phyloP scores from a whole-genome alignment of 2,113 vertebrate genomes.

The Nothocercus julius region DNA sequence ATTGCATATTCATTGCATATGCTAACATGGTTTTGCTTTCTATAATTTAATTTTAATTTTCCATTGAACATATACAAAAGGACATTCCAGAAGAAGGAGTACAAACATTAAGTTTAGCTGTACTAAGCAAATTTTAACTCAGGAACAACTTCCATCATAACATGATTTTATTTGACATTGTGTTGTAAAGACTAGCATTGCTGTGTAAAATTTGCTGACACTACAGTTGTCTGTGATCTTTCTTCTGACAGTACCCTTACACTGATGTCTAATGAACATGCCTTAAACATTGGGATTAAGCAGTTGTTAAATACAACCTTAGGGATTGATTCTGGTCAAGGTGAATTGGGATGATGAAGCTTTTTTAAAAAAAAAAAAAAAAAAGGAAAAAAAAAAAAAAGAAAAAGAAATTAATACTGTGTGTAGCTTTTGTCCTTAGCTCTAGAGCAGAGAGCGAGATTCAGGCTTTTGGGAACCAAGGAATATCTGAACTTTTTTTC shows the following conservation, averaged over 20 bases:
- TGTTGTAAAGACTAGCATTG: neutral
- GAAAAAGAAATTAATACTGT: neutral
- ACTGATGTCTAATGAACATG: constrained; percentile 44
- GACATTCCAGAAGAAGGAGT: neutral
- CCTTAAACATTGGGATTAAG: constrained; percentile 54
- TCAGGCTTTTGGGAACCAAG: neutral
- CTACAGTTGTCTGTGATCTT: neutral
- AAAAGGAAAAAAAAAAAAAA: neutral
- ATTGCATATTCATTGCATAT: neutral
- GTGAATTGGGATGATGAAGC: neutral
- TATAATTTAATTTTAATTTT: constrained; percentile 10
- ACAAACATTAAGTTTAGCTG: neutral
- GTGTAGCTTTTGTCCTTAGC: neutral
- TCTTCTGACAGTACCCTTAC: constrained; percentile 35
- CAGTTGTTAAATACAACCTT: neutral
- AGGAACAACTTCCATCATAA: constrained; percentile 57
- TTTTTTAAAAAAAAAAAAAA: neutral
- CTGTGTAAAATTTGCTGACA: constrained; percentile 31
- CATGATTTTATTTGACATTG: neutral
- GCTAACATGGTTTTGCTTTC: neutral
- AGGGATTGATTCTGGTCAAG: neutral
- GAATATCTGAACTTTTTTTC: neutral
- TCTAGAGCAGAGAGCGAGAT: neutral
- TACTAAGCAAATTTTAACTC: constrained; percentile 60
- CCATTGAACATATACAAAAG: neutral